Conservation (phyloP, 1,140 invertebrate genomes). For the Hirudo medicinalis region DNA sequence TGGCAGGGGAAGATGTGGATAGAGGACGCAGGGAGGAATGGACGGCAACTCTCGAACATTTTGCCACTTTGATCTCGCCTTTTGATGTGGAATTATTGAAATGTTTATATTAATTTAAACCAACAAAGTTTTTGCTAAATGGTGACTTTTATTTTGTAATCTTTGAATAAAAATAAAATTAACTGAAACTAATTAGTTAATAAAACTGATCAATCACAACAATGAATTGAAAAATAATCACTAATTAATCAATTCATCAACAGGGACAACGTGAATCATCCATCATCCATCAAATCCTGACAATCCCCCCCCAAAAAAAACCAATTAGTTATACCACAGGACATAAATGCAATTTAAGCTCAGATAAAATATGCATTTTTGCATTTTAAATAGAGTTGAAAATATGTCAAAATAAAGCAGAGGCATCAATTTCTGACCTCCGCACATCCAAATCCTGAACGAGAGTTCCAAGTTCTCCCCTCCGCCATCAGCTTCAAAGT, state of each 20-base stretch:
- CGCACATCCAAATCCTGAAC: conserved; percentile 21
- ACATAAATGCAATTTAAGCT: too few relatives aligned
- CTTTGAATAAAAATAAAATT: too few relatives aligned
- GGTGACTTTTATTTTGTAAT: too few relatives aligned
- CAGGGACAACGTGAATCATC: too few relatives aligned
- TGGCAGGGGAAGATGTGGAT: background rate
- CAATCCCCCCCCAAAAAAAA: too few relatives aligned
- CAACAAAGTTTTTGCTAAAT: background rate
- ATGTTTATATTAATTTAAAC: background rate
- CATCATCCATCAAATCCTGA: too few relatives aligned
- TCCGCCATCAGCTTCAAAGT: conserved; percentile 16
- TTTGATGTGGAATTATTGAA: background rate
- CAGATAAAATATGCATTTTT: too few relatives aligned
- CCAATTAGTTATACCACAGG: too few relatives aligned
- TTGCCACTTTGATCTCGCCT: conserved; percentile 15
- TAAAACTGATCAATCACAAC: too few relatives aligned
- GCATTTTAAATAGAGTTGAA: background rate
- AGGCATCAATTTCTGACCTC: background rate
- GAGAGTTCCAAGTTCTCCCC: conserved; percentile 21
- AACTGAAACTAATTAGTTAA: too few relatives aligned
- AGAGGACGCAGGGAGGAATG: conserved; percentile 20
- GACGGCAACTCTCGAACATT: conserved; percentile 21
- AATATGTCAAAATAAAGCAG: background rate
- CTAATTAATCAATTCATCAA: too few relatives aligned
- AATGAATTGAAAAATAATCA: too few relatives aligned